Percentiles rank a stretch among this genome's conserved stretches.
Conservation (phyloP, 35 echinoderm and acorn worm species). For the Amphiura filiformis region DNA sequence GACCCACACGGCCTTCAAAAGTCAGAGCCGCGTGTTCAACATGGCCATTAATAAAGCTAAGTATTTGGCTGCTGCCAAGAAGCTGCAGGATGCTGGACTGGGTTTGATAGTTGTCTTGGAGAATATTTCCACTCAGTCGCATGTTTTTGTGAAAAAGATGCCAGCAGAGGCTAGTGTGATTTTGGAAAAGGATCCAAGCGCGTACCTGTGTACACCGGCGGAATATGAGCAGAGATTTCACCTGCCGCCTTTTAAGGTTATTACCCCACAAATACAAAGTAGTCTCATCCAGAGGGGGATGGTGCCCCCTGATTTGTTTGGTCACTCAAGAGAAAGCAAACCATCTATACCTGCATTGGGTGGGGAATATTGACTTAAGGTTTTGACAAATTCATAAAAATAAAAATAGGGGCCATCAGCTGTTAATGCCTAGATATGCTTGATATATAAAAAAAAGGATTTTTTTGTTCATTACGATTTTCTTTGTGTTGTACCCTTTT, state of each 20-base stretch:
- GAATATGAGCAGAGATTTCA: background rate
- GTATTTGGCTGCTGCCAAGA: background rate
- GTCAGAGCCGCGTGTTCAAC: background rate
- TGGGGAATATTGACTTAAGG: too few relatives aligned
- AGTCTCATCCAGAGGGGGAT: background rate
- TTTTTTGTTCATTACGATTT: background rate
- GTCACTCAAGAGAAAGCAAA: background rate
- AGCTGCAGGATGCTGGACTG: background rate
- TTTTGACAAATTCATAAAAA: too few relatives aligned
- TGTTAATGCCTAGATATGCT: too few relatives aligned
- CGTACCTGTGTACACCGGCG: background rate
- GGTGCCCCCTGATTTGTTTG: background rate
- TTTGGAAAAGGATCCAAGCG: background rate
- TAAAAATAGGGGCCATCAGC: too few relatives aligned
- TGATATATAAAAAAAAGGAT: too few relatives aligned
- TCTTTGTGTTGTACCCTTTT: background rate
- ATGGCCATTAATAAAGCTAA: constrained; percentile 1
- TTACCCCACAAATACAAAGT: background rate
- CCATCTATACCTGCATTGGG: too few relatives aligned
- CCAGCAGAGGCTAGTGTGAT: background rate
- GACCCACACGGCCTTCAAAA: background rate
- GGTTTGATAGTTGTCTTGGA: background rate
- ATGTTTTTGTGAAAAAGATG: constrained; percentile 1
- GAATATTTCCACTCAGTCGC: background rate
- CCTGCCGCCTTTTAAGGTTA: background rate